Base-by-base conservation (phyloP, 2,888 invertebrate species). In the Cancer borealis region DNA sequence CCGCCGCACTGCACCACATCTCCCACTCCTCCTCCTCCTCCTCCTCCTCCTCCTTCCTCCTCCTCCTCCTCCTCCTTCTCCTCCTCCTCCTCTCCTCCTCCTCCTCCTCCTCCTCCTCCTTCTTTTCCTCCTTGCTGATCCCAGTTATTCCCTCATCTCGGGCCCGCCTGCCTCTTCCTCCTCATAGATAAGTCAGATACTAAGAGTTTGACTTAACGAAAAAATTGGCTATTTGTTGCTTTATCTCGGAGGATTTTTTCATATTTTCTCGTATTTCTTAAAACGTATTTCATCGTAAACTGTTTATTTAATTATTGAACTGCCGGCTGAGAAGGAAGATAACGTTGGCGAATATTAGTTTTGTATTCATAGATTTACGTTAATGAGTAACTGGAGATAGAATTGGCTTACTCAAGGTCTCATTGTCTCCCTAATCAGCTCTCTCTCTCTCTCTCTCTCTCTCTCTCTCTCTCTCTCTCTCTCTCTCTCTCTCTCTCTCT, bases 1-100 rank as follows among this genome's bases (percentile, higher is more conserved):
- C 30, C 84, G 39, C 84, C 84, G 84, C 84, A 84, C 49, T 84
- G 84, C 84, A 84, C 84, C 84, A 84, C 84, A 14, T 17, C 49
- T 54, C 90, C 54, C 26, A 2, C 54, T 89, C 88, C 4, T 21
- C 46, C 88, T 47, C n/a, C 49, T 49, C 49, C 46, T 17, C n/a
- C 45, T 49, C 45, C 47, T 39, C 14, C 21, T 39, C 39, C 45
- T 46, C 21, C 49, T 21, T 46, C 21, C 45, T 49, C 45, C 47
- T 39, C 14, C 21, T 39, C 39, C 45, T 46, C 21, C 26, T 21
- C 26, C 45, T 88, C 45, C 30, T 47, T n/a, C 14, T 88, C 88
- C 21, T 47, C 47, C 17, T 88, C 88, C 6, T 47, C 26, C 39
- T 46, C 88, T 45, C 26, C 46, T 46, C 88, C 17, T 21, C 14